Base-by-base conservation (phyloP, 37 sponge, comb jelly and placozoan genomes). In the Aplysina aerophoba region DNA sequence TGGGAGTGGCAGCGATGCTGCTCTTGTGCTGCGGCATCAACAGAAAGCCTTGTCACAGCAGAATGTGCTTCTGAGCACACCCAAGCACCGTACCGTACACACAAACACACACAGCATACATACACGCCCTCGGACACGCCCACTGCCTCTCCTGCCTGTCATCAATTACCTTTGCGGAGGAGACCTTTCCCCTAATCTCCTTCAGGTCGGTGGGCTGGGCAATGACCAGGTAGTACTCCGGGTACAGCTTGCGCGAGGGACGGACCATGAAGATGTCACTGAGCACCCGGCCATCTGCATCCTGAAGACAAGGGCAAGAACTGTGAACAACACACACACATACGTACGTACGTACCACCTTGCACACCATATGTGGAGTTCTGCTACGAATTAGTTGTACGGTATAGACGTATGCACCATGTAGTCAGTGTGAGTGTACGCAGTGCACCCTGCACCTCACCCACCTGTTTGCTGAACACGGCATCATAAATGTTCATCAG, bases 151-250 rank as follows among this genome's bases (percentile, higher is more conserved):
- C n/a, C n/a, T n/a, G n/a, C n/a, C n/a, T n/a, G n/a, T n/a, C n/a
- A n/a, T n/a, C n/a, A 57, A 33, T 31, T 11, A 88, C 91, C 81
- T 84, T 36, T 19, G 39, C 59, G 3, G 44, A 31, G 21, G 60
- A 36, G 17, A 91, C 85, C 66, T 86, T 93, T 16, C 34, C 73
- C 20, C 62, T 59, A 27, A 96, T 93, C 83, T 89, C 94, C 50
- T 37, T 80, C 37, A 96, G 73, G 65, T 93, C 94, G 19, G 93
- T 96, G 13, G 96, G 96, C 25, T 79, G 35, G 59, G 72, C 84
- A 40, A 96, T 89, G 35, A 93, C 90, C 25, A 87, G 30, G 69
- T 96, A 96, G 80, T 96, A 96, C 66, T 93, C 88, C 0, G 90
- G 90, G 69, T 93, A 93, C 56, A 89, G 31, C 86, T 88, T 94